Conservation (phyloP, 2,113 vertebrate genomes). For the Triplophysa dalaica region DNA sequence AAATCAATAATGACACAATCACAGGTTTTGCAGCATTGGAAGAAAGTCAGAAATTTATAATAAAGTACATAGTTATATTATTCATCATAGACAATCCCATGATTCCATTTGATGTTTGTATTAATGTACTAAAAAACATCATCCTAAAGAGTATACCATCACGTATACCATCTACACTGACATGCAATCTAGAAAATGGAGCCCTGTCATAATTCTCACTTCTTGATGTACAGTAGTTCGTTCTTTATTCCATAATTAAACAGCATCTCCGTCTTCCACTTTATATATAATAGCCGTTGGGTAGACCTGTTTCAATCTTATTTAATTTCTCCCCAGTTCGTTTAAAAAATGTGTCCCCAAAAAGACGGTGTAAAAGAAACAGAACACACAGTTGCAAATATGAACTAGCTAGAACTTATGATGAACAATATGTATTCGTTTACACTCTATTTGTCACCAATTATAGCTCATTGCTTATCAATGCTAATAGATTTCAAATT, state of each 20-base stretch:
- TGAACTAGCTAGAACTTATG: constrained; percentile 3
- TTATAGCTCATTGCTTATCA: constrained; percentile 24
- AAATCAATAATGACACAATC: neutral
- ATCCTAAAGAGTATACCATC: constrained; percentile 15
- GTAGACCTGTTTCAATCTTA: no score
- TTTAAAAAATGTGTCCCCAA: no score
- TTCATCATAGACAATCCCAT: constrained; percentile 8
- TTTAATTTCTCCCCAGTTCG: no score
- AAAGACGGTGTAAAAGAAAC: no score
- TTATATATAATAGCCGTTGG: neutral
- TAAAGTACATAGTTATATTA: neutral
- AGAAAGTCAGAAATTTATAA: neutral
- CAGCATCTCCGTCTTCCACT: neutral
- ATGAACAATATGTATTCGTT: constrained; percentile 22
- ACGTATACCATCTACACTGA: constrained; percentile 4
- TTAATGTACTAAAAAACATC: constrained; percentile 19
- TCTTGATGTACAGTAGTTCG: neutral
- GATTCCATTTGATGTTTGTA: neutral
- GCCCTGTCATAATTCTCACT: constrained; percentile 27
- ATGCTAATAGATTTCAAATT: constrained; percentile 1
- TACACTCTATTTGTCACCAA: constrained; percentile 28
- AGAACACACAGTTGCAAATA: no score
- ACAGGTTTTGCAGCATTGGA: neutral
- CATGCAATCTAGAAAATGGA: constrained; percentile 41
- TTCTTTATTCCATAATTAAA: neutral